Base-by-base conservation (phyloP, 2,888 invertebrate species). In the Acrocera orbiculus region DNA sequence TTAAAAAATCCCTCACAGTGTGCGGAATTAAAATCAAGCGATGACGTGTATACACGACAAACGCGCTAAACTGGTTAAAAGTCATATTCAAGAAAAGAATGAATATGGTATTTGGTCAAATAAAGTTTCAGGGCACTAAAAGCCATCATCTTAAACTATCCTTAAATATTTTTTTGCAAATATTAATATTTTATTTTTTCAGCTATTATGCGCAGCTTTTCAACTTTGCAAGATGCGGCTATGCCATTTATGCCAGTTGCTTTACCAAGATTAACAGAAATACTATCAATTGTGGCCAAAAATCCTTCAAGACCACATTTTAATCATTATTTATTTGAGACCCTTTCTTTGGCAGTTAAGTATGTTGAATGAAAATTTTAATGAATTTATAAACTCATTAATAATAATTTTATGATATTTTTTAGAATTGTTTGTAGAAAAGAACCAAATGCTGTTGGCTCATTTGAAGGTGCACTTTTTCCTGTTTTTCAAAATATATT, bases 311-410 rank as follows among this genome's bases (percentile, higher is more conserved):
- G 90, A 49, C 96, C 98, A 0, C 86, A 93, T 56, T 96, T 96
- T 64, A 96, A 96, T 64, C 98, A 99, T 57, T 98, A 85, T 61
- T 66, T 99, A 23, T 98, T 99, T 55, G 98, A 99, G 65, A 83
- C 87, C 0, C 65, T 98, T 25, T 85, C 92, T 16, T 63, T 98
- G 27, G 73, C 80, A 4, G 78, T 87, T n/a, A 77, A 75, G 80
- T 81, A 54, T 67, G 70, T 65, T 20, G 5, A 11, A 15, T 17
- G 8, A 14, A 20, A 14, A 25, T 2, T 10, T n/a, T 4, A 14
- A 27, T 14, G 10, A n/a, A 15, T 25, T 10, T 27, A 11, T 30
- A 7, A 30, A 35, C 25, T n/a, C 10, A n/a, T 15, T 20, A 10
- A 14, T 27, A 11, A 24, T 10, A 16, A 24, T 27, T 32, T 28